Evolutionary conservation across 2,888 invertebrate genomes (phyloP), one percentile per base, ranked within the genome.

Genomic region (Andrena minutula): DNA sequence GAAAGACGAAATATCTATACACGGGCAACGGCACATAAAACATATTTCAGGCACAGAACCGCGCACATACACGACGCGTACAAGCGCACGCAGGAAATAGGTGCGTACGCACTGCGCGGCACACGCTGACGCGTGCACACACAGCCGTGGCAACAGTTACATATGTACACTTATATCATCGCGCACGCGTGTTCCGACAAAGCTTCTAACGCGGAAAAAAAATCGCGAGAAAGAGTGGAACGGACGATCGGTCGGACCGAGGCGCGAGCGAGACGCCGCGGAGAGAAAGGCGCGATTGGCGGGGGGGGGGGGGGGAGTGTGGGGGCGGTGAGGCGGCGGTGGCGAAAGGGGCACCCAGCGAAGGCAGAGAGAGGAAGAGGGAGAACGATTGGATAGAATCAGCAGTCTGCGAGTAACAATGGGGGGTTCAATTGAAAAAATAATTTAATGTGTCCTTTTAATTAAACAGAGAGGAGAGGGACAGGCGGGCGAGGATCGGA

Each of bases 401-500:
- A 92, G 92, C 92, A 92, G 93, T 92, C 92, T 92, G 93, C 93
- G 91, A 92, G 91, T 93, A 93, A 93, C 93, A 93, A 93, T 93
- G 91, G 92, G 89, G 91, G 92, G 92, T 92, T 92, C 92, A 92
- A 93, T 93, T 93, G 92, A 93, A 93, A 93, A 93, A 92, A 93
- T 93, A 93, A 93, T 93, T 93, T 93, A 93, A 93, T 93, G 93
- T 93, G 93, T 93, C 92, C 91, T 92, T 92, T 93, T 93, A 93
- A 93, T 93, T 92, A 92, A 93, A 93, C 91, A 92, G 92, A 92
- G 93, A 92, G 91, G 92, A 89, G 56, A 23, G 87, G 89, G 90
- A 90, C 87, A 89, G 89, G 85, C 89, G 90, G 89, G 89, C 90
- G 90, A 90, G 91, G 88, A 87, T 86, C 87, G 88, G 88, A 89